phyloP scores from a whole-genome alignment of 2,888 invertebrate genomes.

The Xestia rhomboidea region DNA sequence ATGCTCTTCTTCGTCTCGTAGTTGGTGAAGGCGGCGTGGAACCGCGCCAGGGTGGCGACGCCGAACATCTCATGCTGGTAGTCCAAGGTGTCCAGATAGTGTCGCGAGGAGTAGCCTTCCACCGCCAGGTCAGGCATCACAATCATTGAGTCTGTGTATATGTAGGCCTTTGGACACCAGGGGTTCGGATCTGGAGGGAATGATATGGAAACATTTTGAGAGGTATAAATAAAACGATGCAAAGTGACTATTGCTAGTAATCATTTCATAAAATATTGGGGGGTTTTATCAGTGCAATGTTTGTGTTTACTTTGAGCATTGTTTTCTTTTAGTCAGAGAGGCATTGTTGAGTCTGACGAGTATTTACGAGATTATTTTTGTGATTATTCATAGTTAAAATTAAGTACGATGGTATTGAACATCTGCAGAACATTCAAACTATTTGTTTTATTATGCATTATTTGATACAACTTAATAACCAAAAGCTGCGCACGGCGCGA shows the following conservation, averaged over 20 bases:
- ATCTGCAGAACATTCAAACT: conserved; percentile 1
- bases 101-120: conserved; percentile 75
- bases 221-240: not conserved
- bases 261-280: not conserved
- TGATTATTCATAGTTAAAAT: not conserved
- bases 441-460: not conserved
- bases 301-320: not conserved
- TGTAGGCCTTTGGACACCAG: conserved; percentile 78
- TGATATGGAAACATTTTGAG: not conserved
- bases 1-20: conserved; percentile 73
- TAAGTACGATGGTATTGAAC: not conserved
- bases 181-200: conserved; percentile 76
- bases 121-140: conserved; percentile 82
- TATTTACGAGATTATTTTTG: not conserved
- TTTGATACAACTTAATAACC: not conserved
- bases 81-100: conserved; percentile 72
- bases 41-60: conserved; percentile 76
- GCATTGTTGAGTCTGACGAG: not conserved
- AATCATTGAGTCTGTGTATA: conserved; percentile 77
- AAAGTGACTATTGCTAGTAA: not conserved
- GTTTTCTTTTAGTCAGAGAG: not conserved
- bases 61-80: conserved; percentile 73
- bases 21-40: conserved; percentile 82
- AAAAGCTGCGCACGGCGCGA: no score
- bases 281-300: not conserved